A percentile compares a stretch with the other conserved stretches of the same genome.
Evolutionary conservation across 2,797 vertebrate genomes (phyloP).

Genomic region (Tapera naevia): DNA sequence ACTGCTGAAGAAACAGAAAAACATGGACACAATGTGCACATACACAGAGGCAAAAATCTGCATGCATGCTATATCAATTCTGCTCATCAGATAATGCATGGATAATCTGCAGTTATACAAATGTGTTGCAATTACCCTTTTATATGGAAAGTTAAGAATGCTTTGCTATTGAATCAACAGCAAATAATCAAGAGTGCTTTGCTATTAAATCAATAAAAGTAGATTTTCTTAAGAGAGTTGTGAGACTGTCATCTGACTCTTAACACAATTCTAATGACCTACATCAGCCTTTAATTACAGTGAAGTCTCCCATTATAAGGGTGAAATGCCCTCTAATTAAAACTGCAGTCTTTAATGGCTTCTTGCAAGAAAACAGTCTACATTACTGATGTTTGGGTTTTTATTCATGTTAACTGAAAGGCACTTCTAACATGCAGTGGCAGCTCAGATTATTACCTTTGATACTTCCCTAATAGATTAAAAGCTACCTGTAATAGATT

Average conservation of each 20-base stretch:
- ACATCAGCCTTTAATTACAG: conserved; percentile 64
- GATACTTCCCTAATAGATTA: not conserved
- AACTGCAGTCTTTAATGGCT: conserved; percentile 22
- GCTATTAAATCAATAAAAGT: conserved; percentile 53
- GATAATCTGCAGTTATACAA: conserved; percentile 41
- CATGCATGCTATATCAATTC: not conserved
- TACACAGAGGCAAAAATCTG: not conserved
- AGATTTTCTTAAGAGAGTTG: conserved; percentile 49
- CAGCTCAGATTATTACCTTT: conserved; percentile 1
- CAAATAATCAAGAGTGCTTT: conserved; percentile 35
- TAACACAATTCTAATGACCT: conserved; percentile 63
- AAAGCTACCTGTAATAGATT: not conserved
- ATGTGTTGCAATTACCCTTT: conserved; percentile 14
- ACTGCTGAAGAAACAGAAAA: conserved; percentile 24
- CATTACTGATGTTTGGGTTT: not conserved
- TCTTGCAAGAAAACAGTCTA: not conserved
- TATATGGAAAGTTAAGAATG: not conserved
- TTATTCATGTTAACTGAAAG: not conserved
- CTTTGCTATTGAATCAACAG: conserved; percentile 49
- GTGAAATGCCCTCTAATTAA: conserved; percentile 59
- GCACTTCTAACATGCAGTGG: not conserved
- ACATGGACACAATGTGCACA: not conserved
- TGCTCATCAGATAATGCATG: conserved; percentile 31
- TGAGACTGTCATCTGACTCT: conserved; percentile 50
- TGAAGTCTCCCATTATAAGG: conserved; percentile 22